Conservation (phyloP, 2,797 vertebrate genomes). For the Cossypha dichroa region DNA sequence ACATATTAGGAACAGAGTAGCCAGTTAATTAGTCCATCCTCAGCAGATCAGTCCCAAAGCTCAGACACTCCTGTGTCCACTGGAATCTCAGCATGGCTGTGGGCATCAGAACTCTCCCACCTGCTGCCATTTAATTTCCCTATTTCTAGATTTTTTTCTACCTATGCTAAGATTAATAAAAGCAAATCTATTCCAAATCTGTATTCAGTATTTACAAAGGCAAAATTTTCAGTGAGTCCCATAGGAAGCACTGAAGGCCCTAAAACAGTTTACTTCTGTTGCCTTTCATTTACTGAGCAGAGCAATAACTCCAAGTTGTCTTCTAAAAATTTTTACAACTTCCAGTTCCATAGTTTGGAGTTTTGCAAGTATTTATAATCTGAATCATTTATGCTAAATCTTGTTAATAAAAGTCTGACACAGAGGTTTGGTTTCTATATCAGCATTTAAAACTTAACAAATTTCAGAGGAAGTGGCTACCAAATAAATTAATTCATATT, state of each 20-base stretch:
- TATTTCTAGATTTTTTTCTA: background rate
- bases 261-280: background rate
- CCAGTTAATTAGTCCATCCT: slow-evolving; percentile 7
- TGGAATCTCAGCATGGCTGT: slow-evolving; percentile 3
- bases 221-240: background rate
- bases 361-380: background rate
- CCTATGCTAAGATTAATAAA: background rate
- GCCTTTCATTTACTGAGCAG: slow-evolving; percentile 22
- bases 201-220: background rate
- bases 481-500: background rate
- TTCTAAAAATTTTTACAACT: background rate
- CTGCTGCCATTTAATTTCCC: background rate
- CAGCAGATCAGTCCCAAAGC: background rate
- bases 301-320: slow-evolving; percentile 46
- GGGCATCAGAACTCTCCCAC: background rate
- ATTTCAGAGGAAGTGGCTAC: background rate
- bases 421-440: background rate
- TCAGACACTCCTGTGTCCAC: slow-evolving; percentile 7
- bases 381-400: background rate
- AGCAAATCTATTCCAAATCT: background rate
- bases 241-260: background rate
- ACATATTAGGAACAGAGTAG: slow-evolving; percentile 8
- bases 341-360: background rate
- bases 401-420: background rate
- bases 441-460: background rate